Evolutionary conservation across 2,888 invertebrate species (phyloP).

Genomic region (Globia sparganii): DNA sequence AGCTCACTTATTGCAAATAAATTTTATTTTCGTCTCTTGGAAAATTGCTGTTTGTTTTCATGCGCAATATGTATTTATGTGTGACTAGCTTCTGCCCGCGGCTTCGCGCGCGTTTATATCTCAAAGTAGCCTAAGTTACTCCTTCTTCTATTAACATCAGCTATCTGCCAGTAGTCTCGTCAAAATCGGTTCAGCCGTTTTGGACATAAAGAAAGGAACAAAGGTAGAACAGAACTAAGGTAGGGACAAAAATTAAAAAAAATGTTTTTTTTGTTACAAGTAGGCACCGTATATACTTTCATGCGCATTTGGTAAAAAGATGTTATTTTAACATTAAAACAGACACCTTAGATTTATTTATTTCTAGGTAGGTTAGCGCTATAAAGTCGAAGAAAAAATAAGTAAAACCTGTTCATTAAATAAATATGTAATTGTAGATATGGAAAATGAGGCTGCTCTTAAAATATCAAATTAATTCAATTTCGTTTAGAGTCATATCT

Average conservation of each 20-base stretch:
- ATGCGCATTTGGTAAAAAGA: too few species aligned
- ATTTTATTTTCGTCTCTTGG: constrained; percentile 33
- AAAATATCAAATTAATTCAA: neutral
- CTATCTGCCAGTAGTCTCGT: neutral
- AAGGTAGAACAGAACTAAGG: too few species aligned
- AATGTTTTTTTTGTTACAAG: too few species aligned
- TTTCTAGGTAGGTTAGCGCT: neutral
- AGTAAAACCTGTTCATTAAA: neutral
- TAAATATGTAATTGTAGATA: neutral
- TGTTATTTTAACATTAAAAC: neutral
- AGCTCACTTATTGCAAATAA: constrained; percentile 44
- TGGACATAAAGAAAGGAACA: too few species aligned
- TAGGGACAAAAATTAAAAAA: too few species aligned
- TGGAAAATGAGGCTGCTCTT: neutral
- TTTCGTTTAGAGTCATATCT: neutral
- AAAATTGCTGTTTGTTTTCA: constrained; percentile 13
- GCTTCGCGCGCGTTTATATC: too few species aligned
- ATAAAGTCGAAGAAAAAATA: neutral
- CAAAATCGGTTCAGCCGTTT: neutral
- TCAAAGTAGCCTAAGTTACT: neutral
- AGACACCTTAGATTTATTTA: too few species aligned
- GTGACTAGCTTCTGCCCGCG: neutral
- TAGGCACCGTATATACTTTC: too few species aligned
- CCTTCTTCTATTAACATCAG: neutral
- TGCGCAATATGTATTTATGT: neutral